Conservation (phyloP, 1,140 invertebrate genomes). For the Cotesia vestalis region DNA sequence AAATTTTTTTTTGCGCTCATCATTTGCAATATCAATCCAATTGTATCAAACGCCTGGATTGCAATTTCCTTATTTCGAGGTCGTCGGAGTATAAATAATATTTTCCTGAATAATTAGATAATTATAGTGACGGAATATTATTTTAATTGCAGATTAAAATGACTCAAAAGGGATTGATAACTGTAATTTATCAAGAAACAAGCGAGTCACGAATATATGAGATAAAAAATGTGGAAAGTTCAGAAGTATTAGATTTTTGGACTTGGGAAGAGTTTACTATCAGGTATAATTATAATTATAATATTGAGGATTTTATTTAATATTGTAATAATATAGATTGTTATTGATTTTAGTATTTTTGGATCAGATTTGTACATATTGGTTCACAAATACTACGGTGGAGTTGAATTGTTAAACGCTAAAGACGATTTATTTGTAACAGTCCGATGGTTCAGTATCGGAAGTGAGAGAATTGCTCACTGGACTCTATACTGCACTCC, state of each 20-base stretch:
- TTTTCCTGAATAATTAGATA: neutral
- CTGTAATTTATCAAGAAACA: neutral
- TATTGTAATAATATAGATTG: neutral
- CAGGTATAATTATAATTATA: slow-evolving; percentile 35
- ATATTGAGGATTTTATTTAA: neutral
- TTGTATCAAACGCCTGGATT: slow-evolving; percentile 57
- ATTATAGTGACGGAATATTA: no score
- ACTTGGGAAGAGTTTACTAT: slow-evolving; percentile 55
- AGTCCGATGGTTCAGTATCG: slow-evolving; percentile 67
- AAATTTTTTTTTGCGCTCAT: slow-evolving; percentile 57
- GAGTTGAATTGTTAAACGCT: slow-evolving; percentile 58
- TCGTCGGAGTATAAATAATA: slow-evolving; percentile 42
- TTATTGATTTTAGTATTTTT: slow-evolving; percentile 49
- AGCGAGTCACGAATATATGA: slow-evolving; percentile 47
- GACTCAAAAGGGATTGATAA: neutral
- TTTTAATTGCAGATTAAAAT: no score
- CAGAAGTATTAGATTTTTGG: slow-evolving; percentile 50
- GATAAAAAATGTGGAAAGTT: slow-evolving; percentile 46
- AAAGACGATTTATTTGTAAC: slow-evolving; percentile 55
- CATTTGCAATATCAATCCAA: slow-evolving; percentile 53
- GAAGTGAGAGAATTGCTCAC: slow-evolving; percentile 63
- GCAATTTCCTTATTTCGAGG: slow-evolving; percentile 58
- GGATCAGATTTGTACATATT: slow-evolving; percentile 58
- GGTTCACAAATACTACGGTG: slow-evolving; percentile 55
- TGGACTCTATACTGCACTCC: slow-evolving; percentile 68